phyloP scores from a whole-genome alignment of 1,140 invertebrate species.

The Reticulitermes speratus region DNA sequence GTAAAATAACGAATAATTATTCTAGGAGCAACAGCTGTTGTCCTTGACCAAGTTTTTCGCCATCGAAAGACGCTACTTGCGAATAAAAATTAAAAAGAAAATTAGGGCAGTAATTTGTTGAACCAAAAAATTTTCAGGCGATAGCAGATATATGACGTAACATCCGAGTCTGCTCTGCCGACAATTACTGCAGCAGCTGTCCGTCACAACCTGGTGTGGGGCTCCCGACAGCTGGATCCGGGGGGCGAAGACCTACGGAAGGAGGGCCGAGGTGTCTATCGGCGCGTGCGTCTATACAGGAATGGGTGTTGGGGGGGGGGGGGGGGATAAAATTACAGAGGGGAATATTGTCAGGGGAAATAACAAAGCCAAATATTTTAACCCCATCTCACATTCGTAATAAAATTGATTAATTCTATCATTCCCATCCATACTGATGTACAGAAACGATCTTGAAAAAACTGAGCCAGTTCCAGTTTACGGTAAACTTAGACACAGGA shows the following conservation, averaged over 20 bases:
- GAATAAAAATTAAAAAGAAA: conserved; percentile 11
- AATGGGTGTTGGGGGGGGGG: not conserved
- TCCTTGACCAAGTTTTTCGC: conserved; percentile 16
- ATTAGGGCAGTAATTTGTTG: conserved; percentile 7
- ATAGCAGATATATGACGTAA: conserved; percentile 7
- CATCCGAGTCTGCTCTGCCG: not conserved
- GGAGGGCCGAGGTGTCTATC: conserved; percentile 15
- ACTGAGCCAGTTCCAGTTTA: not conserved
- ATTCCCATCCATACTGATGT: not conserved
- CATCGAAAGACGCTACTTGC: not conserved
- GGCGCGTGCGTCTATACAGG: not conserved
- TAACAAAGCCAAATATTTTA: conserved; percentile 1
- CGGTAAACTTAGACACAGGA: not conserved
- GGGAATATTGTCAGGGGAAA: not conserved
- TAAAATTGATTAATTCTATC: not conserved
- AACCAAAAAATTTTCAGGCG: not conserved
- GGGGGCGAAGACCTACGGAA: conserved; percentile 15
- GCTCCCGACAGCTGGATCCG: conserved; percentile 9
- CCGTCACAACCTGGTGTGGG: not conserved
- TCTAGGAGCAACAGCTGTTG: not conserved
- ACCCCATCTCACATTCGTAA: not conserved
- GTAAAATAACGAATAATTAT: not conserved
- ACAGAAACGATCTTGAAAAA: not conserved
- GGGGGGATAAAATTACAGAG: not conserved
- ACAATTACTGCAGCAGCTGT: conserved; percentile 1